Conservation (phyloP, 2,797 vertebrate species). For the Oreonectes daqikongensis region DNA sequence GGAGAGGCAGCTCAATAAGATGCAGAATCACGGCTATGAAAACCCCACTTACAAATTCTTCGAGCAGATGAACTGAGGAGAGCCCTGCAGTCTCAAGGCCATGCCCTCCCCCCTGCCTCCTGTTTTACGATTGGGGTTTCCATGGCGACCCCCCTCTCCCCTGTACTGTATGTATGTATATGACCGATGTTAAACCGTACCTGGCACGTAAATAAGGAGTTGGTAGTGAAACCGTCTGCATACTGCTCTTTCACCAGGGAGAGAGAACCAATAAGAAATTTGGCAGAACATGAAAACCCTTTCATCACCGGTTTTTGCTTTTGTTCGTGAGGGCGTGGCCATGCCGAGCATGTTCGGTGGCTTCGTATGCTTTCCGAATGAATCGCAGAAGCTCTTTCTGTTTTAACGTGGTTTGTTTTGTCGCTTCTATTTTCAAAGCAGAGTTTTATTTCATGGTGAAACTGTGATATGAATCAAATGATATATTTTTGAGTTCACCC, state of each 20-base stretch:
- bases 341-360: constrained; percentile 5
- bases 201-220: constrained; percentile 61
- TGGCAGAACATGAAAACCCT: constrained; percentile 13
- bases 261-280: constrained; percentile 59
- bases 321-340: constrained; percentile 28
- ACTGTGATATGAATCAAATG: constrained; percentile 68
- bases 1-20: constrained; percentile 88
- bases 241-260: constrained; percentile 56
- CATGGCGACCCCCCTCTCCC: constrained; percentile 41
- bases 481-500: constrained; percentile 67
- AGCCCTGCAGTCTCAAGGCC: constrained; percentile 58
- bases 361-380: neutral
- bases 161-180: constrained; percentile 53
- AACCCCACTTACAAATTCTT: constrained; percentile 86
- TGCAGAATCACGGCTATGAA: constrained; percentile 87
- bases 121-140: constrained; percentile 55
- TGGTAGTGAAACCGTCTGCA: constrained; percentile 41
- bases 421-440: constrained; percentile 67
- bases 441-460: constrained; percentile 65
- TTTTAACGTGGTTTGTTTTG: constrained; percentile 70
- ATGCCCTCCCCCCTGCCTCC: constrained; percentile 65
- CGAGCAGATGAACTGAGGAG: constrained; percentile 83
- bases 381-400: constrained; percentile 41
- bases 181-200: constrained; percentile 50
- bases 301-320: constrained; percentile 36